phyloP scores from a whole-genome alignment of 2,888 invertebrate species.

The Thelaira solivaga region DNA sequence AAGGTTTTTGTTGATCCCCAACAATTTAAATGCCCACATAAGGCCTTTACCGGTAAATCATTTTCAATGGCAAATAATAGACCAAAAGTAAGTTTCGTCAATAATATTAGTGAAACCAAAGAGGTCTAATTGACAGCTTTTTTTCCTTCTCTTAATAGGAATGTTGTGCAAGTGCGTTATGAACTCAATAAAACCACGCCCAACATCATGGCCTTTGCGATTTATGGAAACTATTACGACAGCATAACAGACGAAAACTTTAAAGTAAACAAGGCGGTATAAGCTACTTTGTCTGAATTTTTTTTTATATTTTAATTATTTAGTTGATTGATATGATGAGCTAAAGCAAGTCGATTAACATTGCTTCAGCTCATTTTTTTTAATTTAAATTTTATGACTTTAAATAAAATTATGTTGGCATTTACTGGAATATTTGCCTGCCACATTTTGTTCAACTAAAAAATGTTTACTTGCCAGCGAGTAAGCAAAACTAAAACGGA shows the following conservation, averaged over 20 bases:
- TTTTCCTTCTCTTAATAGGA: neutral
- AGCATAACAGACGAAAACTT: neutral
- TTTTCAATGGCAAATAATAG: constrained; percentile 66
- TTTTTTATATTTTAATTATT: no score
- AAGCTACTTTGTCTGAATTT: constrained; percentile 19
- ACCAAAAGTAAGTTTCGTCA: constrained; percentile 50
- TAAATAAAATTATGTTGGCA: no score
- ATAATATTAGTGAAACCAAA: neutral
- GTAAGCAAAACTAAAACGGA: constrained; percentile 8
- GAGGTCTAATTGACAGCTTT: neutral
- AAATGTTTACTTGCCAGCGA: no score
- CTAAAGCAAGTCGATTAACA: no score
- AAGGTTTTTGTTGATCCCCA: constrained; percentile 68
- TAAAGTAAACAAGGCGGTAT: neutral
- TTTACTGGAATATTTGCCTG: no score
- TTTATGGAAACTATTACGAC: constrained; percentile 72
- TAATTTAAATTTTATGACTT: no score
- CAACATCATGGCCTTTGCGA: constrained; percentile 68
- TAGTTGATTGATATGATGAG: no score
- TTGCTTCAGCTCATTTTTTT: no score
- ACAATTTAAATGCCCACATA: constrained; percentile 66
- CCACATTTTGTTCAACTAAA: no score
- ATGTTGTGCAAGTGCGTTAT: constrained; percentile 51
- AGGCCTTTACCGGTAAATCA: constrained; percentile 68
- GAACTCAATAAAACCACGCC: constrained; percentile 58